Conservation (phyloP, 1,140 invertebrate genomes). For the Drosophila equinoxialis region DNA sequence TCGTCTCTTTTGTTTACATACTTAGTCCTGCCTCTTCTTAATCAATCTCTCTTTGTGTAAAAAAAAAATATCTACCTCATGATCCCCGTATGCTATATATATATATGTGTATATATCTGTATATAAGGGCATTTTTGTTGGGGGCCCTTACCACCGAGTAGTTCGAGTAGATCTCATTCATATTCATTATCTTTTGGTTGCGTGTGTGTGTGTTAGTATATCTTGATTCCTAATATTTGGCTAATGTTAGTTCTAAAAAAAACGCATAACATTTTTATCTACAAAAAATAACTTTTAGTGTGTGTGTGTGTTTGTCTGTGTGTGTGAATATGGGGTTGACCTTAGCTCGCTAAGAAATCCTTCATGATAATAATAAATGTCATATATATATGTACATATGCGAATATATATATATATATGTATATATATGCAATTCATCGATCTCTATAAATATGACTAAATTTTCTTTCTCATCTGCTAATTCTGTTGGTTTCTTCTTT, state of each 20-base stretch:
- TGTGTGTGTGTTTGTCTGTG: constrained; percentile 29
- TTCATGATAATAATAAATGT: constrained; percentile 74
- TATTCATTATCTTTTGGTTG: constrained; percentile 16
- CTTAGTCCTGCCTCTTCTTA: constrained; percentile 50
- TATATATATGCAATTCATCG: constrained; percentile 40
- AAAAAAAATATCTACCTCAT: constrained; percentile 12
- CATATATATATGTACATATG: constrained; percentile 45
- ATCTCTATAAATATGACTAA: constrained; percentile 60
- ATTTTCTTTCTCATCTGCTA: constrained; percentile 28
- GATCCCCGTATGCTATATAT: neutral
- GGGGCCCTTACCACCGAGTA: neutral
- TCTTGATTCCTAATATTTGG: constrained; percentile 74
- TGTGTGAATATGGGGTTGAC: constrained; percentile 40
- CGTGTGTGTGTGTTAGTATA: constrained; percentile 35
- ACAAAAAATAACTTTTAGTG: constrained; percentile 74
- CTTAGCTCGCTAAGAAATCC: constrained; percentile 75
- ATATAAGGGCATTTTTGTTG: neutral
- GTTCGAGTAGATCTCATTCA: constrained; percentile 30
- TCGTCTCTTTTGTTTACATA: constrained; percentile 52
- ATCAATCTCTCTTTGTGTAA: neutral
- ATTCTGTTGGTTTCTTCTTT: neutral
- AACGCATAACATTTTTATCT: constrained; percentile 78
- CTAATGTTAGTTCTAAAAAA: constrained; percentile 70
- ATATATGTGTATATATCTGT: neutral
- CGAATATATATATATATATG: constrained; percentile 24